Conservation (phyloP, 1,140 invertebrate genomes). For the Atta texana region DNA sequence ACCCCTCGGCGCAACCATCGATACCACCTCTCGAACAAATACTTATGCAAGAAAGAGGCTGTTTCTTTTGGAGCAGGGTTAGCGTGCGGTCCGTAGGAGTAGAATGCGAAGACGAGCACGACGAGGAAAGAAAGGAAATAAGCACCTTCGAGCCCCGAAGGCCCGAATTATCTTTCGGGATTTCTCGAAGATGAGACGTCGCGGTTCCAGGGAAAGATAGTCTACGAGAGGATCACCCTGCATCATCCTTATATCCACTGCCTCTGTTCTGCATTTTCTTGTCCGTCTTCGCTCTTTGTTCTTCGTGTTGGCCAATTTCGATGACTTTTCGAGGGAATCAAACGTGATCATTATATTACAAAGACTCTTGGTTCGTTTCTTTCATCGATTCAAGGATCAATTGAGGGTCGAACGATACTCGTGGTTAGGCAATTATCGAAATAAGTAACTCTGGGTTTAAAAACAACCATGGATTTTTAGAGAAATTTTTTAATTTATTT, state of each 20-base stretch:
- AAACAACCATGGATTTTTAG: neutral
- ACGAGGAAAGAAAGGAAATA: slow-evolving; percentile 51
- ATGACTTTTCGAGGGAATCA: slow-evolving; percentile 59
- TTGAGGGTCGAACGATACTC: neutral
- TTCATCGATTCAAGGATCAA: slow-evolving; percentile 16
- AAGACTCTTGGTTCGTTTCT: slow-evolving; percentile 25
- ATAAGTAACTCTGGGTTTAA: neutral
- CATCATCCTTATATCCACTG: neutral
- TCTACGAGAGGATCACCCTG: slow-evolving; percentile 1
- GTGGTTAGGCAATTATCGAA: slow-evolving; percentile 17
- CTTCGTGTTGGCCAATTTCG: slow-evolving; percentile 49
- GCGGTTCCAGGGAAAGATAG: slow-evolving; percentile 18
- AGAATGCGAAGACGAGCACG: slow-evolving; percentile 22
- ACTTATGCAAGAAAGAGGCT: neutral
- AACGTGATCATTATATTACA: slow-evolving; percentile 43
- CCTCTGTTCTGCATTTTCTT: slow-evolving; percentile 11
- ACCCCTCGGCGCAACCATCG: slow-evolving; percentile 20
- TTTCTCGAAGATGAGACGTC: slow-evolving; percentile 57
- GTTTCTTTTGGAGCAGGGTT: slow-evolving; percentile 19
- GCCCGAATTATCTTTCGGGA: slow-evolving; percentile 65
- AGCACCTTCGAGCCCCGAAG: slow-evolving; percentile 54
- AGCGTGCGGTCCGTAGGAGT: slow-evolving; percentile 37
- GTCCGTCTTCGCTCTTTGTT: neutral
- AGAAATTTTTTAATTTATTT: neutral
- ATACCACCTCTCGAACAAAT: slow-evolving; percentile 31